These are phyloP conservation scores for Neodontobutis hainanensis DNA, from an alignment of 2,113 vertebrate species.

Conservation along the genomic window DNA sequence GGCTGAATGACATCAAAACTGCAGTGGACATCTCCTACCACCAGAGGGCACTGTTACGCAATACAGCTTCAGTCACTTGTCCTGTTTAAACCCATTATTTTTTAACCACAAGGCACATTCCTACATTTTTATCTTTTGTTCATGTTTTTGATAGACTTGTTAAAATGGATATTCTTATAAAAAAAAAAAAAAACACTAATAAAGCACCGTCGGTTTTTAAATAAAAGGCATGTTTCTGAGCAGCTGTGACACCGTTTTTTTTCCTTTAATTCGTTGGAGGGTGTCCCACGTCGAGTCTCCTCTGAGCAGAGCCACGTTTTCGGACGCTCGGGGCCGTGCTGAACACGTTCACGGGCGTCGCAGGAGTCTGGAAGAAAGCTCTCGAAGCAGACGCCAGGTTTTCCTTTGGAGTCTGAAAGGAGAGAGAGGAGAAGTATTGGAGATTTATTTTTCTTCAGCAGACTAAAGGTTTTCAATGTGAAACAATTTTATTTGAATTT, in stretches of 20 bases:
- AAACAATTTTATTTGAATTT: too few species aligned
- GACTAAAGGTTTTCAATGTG: neutral
- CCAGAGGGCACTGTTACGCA: conserved; percentile 54
- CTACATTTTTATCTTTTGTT: neutral
- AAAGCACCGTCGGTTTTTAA: conserved; percentile 35
- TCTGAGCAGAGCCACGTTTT: conserved; percentile 85
- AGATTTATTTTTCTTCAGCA: too few species aligned
- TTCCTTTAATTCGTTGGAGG: conserved; percentile 65
- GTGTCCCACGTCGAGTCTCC: conserved; percentile 87
- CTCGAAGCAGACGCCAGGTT: conserved; percentile 68
- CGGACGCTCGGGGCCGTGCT: conserved; percentile 51
- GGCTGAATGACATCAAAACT: neutral
- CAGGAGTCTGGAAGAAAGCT: conserved; percentile 91
- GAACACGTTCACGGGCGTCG: conserved; percentile 72
- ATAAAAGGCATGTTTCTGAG: too few species aligned
- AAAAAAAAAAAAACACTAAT: neutral
- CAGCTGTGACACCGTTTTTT: too few species aligned
- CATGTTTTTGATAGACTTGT: neutral
- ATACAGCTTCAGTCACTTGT: conserved; percentile 16
- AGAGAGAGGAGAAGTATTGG: neutral
- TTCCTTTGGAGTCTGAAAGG: conserved; percentile 81
- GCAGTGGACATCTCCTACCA: conserved; percentile 43
- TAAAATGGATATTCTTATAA: neutral
- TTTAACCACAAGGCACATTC: conserved; percentile 25
- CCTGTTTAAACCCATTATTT: too few species aligned